Evolutionary conservation across 1,140 invertebrate species (phyloP).

Genomic region (Schlechtendalia chinensis): DNA sequence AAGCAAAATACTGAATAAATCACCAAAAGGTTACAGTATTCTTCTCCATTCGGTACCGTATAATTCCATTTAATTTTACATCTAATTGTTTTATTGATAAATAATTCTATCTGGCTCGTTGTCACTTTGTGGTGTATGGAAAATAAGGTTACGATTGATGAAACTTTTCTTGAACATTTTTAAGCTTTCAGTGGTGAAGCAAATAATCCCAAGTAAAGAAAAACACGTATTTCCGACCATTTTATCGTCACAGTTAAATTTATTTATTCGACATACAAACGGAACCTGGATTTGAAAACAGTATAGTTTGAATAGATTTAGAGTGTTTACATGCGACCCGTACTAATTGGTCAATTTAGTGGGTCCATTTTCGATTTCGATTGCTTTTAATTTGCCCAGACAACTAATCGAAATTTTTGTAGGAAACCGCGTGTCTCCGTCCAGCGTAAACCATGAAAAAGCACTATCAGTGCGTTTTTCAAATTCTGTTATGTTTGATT

Average conservation of each 20-base stretch:
- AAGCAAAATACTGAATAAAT: slow-evolving; percentile 14
- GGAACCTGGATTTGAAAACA: background rate
- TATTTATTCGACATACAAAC: background rate
- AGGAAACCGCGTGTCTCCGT: background rate
- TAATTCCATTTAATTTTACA: background rate
- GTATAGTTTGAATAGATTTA: slow-evolving; percentile 24
- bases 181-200: background rate
- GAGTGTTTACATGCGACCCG: slow-evolving; percentile 16
- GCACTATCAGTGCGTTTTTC: background rate
- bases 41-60: background rate
- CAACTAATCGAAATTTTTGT: background rate
- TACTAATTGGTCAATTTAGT: slow-evolving; percentile 31
- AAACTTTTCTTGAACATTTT: slow-evolving; percentile 7
- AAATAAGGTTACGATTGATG: background rate
- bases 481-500: background rate
- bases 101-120: background rate
- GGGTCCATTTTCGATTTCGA: slow-evolving; percentile 14
- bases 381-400: background rate
- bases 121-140: background rate
- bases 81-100: slow-evolving; percentile 25
- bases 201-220: background rate
- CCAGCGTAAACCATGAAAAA: background rate
- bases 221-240: background rate
- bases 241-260: background rate
- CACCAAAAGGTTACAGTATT: slow-evolving; percentile 6